Conservation (phyloP, 2,113 vertebrate genomes). For the Tauraco erythrolophus region DNA sequence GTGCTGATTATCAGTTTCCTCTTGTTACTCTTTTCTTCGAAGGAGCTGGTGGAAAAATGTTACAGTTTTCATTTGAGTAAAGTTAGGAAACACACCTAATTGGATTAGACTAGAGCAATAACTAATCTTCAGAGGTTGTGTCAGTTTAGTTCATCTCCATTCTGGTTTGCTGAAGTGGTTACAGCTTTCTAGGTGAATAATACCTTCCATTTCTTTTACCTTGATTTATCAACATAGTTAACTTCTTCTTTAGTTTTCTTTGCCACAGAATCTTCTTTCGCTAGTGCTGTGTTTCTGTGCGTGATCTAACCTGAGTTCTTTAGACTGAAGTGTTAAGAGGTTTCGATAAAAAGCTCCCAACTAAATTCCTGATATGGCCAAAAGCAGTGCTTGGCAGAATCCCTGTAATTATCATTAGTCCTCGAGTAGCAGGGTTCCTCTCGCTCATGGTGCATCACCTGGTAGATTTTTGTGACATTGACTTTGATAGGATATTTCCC, state of each 20-base stretch:
- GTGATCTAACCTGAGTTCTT: not conserved
- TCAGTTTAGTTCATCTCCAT: not conserved
- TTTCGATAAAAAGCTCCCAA: not conserved
- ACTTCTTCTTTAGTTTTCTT: not conserved
- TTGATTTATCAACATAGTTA: not conserved
- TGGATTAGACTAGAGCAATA: not conserved
- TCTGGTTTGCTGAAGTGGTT: not conserved
- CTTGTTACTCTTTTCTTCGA: not conserved
- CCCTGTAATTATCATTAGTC: not conserved
- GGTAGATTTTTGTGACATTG: not conserved
- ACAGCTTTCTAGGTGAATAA: not conserved
- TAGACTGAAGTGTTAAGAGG: not conserved
- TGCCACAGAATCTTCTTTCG: not conserved
- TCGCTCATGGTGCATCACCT: not conserved
- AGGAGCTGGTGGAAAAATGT: not conserved
- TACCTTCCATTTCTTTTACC: not conserved
- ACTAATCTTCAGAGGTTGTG: slow-evolving; percentile 6
- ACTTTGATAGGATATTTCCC: not conserved
- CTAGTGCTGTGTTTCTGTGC: not conserved
- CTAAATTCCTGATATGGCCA: not conserved
- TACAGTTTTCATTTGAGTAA: not conserved
- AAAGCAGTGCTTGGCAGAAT: not conserved
- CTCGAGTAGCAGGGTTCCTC: not conserved
- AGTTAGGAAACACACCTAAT: not conserved
- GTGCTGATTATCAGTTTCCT: not conserved